These are phyloP conservation scores for Popillia japonica DNA, from an alignment of 1,140 invertebrate species.

Conservation along the genomic window DNA sequence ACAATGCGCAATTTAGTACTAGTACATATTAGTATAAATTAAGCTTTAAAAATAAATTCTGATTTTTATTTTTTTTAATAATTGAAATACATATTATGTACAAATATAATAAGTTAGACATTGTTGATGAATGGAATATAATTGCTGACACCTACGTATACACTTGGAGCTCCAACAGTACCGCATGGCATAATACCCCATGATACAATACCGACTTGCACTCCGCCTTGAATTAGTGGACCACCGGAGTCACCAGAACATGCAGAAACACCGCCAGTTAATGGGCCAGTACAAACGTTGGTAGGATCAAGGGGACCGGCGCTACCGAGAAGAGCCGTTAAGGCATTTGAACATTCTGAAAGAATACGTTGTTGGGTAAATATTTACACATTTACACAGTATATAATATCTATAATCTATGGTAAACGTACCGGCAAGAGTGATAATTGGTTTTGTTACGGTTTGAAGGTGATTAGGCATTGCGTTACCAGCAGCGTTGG, in stretches of 20 bases:
- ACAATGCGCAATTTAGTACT: too few species aligned
- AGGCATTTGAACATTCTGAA: constrained; percentile 24
- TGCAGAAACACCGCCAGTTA: not conserved
- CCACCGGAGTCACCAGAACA: constrained; percentile 76
- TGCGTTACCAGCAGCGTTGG: not conserved
- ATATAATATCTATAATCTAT: not conserved
- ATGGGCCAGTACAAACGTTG: constrained; percentile 15
- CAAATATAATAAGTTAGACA: not conserved
- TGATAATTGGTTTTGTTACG: not conserved
- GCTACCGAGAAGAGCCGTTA: constrained; percentile 42
- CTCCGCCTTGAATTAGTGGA: constrained; percentile 64
- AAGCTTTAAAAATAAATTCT: not conserved
- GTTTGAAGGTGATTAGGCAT: constrained; percentile 22
- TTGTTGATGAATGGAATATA: constrained; percentile 60
- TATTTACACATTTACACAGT: not conserved
- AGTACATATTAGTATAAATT: not conserved
- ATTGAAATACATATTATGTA: not conserved
- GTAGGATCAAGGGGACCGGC: constrained; percentile 50
- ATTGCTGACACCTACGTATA: constrained; percentile 72
- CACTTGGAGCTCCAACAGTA: constrained; percentile 67
- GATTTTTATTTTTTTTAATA: not conserved
- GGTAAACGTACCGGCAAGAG: not conserved
- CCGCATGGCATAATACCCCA: constrained; percentile 80
- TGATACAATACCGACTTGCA: constrained; percentile 75
- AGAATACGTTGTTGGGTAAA: not conserved